Conservation (phyloP, 2,113 vertebrate species). For the Trematocara zebra region DNA sequence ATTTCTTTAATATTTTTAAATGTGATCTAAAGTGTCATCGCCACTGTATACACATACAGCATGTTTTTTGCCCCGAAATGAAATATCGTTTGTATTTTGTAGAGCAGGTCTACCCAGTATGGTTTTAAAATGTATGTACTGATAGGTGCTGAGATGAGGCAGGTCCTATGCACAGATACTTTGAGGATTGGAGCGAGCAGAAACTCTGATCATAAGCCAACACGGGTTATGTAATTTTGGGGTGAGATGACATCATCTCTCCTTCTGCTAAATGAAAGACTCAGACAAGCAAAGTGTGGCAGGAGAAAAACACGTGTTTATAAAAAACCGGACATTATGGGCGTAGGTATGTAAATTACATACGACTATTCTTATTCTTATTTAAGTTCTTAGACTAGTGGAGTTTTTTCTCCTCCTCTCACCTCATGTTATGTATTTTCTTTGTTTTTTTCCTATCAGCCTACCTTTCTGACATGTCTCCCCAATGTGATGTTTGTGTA, state of each 20-base stretch:
- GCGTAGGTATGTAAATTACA: neutral
- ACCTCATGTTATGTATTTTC: no score
- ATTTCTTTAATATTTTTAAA: neutral
- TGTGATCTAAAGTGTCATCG: neutral
- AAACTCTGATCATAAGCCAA: slow-evolving; percentile 16
- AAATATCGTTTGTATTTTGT: neutral
- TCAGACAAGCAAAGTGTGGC: neutral
- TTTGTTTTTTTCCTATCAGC: no score
- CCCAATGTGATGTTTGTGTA: no score
- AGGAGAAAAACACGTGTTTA: neutral
- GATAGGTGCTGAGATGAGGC: neutral
- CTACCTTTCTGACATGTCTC: no score
- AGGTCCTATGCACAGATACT: neutral
- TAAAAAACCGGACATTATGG: neutral
- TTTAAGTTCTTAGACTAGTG: neutral
- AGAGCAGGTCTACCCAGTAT: neutral
- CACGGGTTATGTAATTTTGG: slow-evolving; percentile 17
- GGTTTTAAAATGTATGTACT: neutral
- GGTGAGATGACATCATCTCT: neutral
- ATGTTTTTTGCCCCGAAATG: neutral
- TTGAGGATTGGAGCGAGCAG: neutral
- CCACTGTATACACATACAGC: neutral
- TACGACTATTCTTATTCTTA: neutral
- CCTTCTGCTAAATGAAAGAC: neutral
- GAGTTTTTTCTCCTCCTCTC: no score